A percentile compares a stretch with the other conserved stretches of the same genome.
Conservation (phyloP, 2,113 vertebrate genomes). For the Proterorhinus semilunaris region DNA sequence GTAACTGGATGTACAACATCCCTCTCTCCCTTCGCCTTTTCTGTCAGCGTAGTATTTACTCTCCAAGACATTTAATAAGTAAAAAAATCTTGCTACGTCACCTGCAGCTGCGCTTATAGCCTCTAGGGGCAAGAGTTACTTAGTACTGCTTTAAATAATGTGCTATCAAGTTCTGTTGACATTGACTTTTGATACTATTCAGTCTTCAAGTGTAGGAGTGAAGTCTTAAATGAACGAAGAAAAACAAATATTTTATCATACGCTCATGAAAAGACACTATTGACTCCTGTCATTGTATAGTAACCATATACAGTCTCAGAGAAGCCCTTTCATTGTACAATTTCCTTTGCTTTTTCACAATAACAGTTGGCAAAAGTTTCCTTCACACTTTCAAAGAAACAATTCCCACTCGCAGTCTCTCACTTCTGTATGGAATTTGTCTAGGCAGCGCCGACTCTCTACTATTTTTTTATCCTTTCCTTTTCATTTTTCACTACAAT, state of each 20-base stretch:
- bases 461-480: background rate
- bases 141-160: no score
- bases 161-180: no score
- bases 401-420: conserved; percentile 15
- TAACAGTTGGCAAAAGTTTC: conserved; percentile 24
- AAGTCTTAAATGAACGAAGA: background rate
- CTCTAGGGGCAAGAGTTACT: no score
- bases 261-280: background rate
- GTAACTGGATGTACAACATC: no score
- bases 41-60: no score
- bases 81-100: no score
- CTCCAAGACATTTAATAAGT: no score
- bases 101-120: no score
- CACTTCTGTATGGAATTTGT: background rate
- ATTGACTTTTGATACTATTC: background rate
- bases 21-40: no score
- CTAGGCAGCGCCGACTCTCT: background rate
- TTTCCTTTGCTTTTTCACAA: conserved; percentile 17
- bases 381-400: conserved; percentile 29
- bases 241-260: background rate
- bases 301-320: background rate
- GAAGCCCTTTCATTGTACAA: background rate
- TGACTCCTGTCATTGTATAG: background rate
- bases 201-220: background rate
- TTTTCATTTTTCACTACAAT: background rate